Evolutionary conservation across 1,140 invertebrate genomes (phyloP).

Genomic region (Drosophila parvula): DNA sequence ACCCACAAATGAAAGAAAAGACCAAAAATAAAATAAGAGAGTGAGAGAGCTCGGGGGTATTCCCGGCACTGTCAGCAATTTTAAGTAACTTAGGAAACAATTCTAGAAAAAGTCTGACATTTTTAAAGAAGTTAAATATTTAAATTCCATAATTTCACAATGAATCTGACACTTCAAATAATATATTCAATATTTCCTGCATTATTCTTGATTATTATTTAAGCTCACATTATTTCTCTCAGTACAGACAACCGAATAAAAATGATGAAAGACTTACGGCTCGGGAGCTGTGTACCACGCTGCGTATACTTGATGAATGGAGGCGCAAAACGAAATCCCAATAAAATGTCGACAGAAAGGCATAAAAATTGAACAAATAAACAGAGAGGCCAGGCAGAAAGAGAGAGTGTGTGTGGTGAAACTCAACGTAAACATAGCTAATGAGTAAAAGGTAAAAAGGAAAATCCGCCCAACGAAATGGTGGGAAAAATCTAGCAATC

Average conservation of each 20-base stretch:
- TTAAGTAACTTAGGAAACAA: no score
- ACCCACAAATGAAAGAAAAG: slow-evolving; percentile 12
- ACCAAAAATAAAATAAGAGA: slow-evolving; percentile 20
- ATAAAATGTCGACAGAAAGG: slow-evolving; percentile 63
- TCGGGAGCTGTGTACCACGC: slow-evolving; percentile 16
- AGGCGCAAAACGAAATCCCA: slow-evolving; percentile 54
- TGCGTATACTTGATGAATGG: slow-evolving; percentile 69
- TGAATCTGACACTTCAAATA: neutral
- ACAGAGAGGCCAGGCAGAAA: slow-evolving; percentile 20
- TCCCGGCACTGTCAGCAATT: neutral
- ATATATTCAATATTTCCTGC: no score
- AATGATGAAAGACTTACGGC: slow-evolving; percentile 76
- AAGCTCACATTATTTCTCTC: neutral
- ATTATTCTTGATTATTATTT: no score
- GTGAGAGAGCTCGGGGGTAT: neutral
- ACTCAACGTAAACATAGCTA: slow-evolving; percentile 9
- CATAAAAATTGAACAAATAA: slow-evolving; percentile 67
- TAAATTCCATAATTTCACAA: neutral
- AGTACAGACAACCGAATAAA: slow-evolving; percentile 60
- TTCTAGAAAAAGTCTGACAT: no score
- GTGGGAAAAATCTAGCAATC: neutral
- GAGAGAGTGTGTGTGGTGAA: no score
- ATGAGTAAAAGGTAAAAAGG: slow-evolving; percentile 17
- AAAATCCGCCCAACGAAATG: neutral
- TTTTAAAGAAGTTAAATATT: no score